Evolutionary conservation across 1,140 invertebrate genomes (phyloP).

Genomic region (Cheumatopsyche charites): DNA sequence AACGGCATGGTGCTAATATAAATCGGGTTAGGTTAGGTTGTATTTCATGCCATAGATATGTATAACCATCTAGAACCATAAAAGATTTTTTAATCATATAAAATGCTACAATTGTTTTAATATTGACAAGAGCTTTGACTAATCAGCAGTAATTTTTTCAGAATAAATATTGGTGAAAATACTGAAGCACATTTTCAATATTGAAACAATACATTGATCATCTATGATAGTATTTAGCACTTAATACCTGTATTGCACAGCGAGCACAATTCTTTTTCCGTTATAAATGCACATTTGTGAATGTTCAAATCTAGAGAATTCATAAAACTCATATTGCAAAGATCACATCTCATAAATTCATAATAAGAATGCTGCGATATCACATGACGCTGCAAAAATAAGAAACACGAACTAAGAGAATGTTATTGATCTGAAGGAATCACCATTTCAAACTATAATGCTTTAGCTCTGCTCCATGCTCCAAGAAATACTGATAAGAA

Average conservation of each 20-base stretch:
- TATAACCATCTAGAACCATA: not conserved
- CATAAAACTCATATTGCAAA: conserved; percentile 21
- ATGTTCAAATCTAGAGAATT: not conserved
- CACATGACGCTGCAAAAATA: conserved; percentile 29
- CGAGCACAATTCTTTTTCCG: not conserved
- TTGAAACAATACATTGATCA: no score
- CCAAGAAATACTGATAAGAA: no score
- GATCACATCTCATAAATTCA: conserved; percentile 8
- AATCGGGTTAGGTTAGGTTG: not conserved
- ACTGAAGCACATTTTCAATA: no score
- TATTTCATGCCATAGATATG: not conserved
- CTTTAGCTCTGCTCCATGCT: no score
- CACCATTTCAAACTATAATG: no score
- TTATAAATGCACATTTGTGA: not conserved
- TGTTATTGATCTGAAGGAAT: not conserved
- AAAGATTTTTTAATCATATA: not conserved
- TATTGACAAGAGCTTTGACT: not conserved
- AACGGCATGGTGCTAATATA: not conserved
- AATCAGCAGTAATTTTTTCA: no score
- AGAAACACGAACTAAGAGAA: not conserved
- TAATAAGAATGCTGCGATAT: conserved; percentile 19
- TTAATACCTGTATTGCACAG: conserved; percentile 23
- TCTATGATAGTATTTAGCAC: no score
- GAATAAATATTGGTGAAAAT: no score
- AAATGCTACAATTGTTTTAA: not conserved